Base-by-base conservation (phyloP, 2,113 vertebrate genomes). In the Apus apus region DNA sequence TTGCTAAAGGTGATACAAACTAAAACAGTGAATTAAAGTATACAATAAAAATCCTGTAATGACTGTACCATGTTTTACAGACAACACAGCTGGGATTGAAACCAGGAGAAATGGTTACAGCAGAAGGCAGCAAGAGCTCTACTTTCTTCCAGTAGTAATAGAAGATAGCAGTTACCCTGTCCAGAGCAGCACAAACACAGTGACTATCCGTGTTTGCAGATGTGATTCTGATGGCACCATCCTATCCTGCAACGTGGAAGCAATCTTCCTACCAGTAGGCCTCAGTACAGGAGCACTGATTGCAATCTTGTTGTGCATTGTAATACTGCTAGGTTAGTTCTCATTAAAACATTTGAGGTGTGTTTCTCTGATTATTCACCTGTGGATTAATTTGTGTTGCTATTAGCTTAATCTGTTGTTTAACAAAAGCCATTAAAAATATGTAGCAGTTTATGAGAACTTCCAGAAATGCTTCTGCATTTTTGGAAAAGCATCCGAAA, bases 271-370 rank as follows among this genome's bases (percentile, higher is more conserved):
- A 50, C 99, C 99, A 22, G 99, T 99, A 27, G 99, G 99, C 65
- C 99, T 99, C 61, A 99, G 99, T 97, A 99, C 99, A 2, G 99
- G 99, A 38, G 99, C 99, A 1, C 96, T 99, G 95, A 98, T 99
- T 54, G 99, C 99, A 91, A 99, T 99, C 86, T 98, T 99, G 46
- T 96, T 99, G 56, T 99, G 99, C 85, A 98, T 99, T 91, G 71
- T 99, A 96, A 99, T 99, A 94, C 98, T 99, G 67, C 97, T 99
- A 97, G 99, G 99, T 99, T 90, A 98, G 99, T 98, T 67, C 54
- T 53, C 57, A 6, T 80, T 36, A 80, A 73, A 71, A 8, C 15
- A 20, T 38, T 29, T 15, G 27, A 65, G 62, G 8, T 29, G 5
- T 5, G 11, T 79, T 70, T 68, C 13, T 93, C 11, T 36, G 26